A percentile compares a stretch with the other conserved stretches of the same genome.
Evolutionary conservation across 2,113 vertebrate species (phyloP).

Genomic region (Acanthisitta chloris): DNA sequence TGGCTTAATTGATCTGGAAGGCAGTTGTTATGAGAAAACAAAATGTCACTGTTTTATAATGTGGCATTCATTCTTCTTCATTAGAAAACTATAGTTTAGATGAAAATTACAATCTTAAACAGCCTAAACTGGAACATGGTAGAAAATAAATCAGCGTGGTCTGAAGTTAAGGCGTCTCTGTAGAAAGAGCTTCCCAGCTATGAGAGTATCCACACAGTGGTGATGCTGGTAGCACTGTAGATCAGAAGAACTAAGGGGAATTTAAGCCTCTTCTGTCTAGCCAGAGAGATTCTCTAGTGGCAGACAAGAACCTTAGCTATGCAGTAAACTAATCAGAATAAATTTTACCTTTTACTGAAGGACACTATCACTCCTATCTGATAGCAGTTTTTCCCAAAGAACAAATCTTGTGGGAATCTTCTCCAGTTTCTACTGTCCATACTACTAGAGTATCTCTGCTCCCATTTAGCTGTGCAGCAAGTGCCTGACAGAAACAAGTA

Average conservation of each 20-base stretch:
- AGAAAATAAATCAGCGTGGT: neutral
- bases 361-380: neutral
- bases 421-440: neutral
- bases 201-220: neutral
- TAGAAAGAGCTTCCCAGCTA: neutral
- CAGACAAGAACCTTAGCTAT: neutral
- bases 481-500: neutral
- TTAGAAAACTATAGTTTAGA: neutral
- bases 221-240: neutral
- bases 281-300: neutral
- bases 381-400: neutral
- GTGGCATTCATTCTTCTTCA: neutral
- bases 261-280: neutral
- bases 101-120: neutral
- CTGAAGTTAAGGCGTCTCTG: neutral
- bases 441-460: neutral
- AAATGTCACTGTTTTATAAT: neutral
- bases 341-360: neutral
- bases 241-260: neutral
- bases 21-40: neutral
- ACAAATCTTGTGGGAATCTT: neutral
- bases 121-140: neutral
- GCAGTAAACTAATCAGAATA: neutral
- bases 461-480: neutral
- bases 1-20: constrained; percentile 10